Base-by-base conservation (phyloP, 1,140 invertebrate species). In the Drosophila busckii region DNA sequence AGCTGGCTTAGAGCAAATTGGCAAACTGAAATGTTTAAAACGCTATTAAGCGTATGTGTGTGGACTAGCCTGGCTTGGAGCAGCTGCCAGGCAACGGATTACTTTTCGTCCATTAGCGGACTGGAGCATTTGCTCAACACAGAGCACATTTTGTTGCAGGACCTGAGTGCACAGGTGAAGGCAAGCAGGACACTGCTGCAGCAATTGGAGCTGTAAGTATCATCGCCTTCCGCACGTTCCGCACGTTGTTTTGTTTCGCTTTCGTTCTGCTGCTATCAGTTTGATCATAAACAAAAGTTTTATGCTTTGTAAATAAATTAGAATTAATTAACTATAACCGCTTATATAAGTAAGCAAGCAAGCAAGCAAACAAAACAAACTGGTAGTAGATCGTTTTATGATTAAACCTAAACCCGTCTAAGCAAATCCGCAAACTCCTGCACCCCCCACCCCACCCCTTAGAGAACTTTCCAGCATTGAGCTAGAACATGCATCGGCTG, bases 101-200 rank as follows among this genome's bases (percentile, higher is more conserved):
- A 97, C 4, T 98, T 94, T 85, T 97, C 96, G 0, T 95, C 96
- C 5, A 89, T 97, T 59, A 93, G 92, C 3, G 96, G 98, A 65
- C 89, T 98, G 73, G 94, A 98, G 87, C 92, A 93, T 55, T 89
- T 98, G 7, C 87, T 98, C 16, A 90, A 94, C 67, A 97, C 96
- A 2, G 96, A 98, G 88, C 89, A 92, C 19, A 92, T 93, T 46
- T 91, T 98, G 29, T 93, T 97, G 54, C 89, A 91, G 56, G 93
- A 93, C 15, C 88, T 98, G 32, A 91, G 96, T 64, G 88, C 91
- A 10, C 97, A 95, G 86, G 92, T 98, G 32, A 84, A 90, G 12
- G 91, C 91, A 26, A 94, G 97, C 86, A 93, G 96, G 83, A 88
- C 91, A 15, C 92, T 93, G 76, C 83, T 98, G 17, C 85, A 90